Evolutionary conservation across 2,797 vertebrate species (phyloP), one percentile per base, ranked within the genome.

Genomic region (Centroberyx gerrardi): DNA sequence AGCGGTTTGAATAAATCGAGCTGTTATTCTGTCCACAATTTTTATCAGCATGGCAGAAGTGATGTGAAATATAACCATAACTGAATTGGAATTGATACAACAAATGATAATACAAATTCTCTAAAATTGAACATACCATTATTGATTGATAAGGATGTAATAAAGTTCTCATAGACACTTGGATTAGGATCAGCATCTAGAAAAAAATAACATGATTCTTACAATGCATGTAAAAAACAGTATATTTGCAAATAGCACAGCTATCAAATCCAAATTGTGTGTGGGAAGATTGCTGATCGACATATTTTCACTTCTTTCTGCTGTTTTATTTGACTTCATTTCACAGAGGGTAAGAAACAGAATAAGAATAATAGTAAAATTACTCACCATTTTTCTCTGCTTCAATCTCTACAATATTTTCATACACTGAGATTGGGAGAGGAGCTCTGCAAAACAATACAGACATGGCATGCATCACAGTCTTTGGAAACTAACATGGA

Each of bases 131-230:
- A 44, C 74, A 0, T 68, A 90, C 91, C 89, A 0, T 85, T 66
- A 15, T 18, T n/a, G n/a, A 55, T 17, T 1, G 58, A 15, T 17
- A 62, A 1, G 0, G 74, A 60, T 2, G 36, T 4, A 40, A 67
- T 68, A 18, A 89, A 13, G 15, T 93, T 93, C 12, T 15, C 84
- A 8, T 93, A 92, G 44, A 88, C 18, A 0, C 18, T 63, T 1
- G 44, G 54, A 48, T 2, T 1, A 18, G 61, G 22, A 40, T 27
- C 29, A 0, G 2, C 28, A 12, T 56, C 89, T 91, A 0, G 22
- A 68, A 18, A 64, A 46, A 81, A 8, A 60, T 15, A 81, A 17
- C 18, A 12, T 27, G 29, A 33, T 3, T 12, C 22, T 46, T 14
- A 62, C 22, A 22, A 22, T 9, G 0, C 0, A 18, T 0, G 22